Evolutionary conservation across 1,140 invertebrate species (phyloP), one percentile per base, ranked within the genome.

Genomic region (Drosophila setifemur): DNA sequence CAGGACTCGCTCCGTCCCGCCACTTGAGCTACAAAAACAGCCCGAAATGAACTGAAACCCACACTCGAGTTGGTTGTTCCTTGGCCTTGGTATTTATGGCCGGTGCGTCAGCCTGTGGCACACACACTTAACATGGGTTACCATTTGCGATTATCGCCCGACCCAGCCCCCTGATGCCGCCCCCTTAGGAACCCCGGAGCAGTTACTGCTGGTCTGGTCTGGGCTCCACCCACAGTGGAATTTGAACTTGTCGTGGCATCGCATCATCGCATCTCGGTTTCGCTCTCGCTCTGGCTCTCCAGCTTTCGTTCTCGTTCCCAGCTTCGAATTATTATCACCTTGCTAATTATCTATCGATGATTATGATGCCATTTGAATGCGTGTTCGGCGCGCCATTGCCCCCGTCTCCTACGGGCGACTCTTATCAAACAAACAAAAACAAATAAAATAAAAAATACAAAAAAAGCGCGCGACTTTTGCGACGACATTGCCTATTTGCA

Each of bases 281-380:
- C n/a, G n/a, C n/a, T 12, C 11, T 12, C 44, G 42, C 47, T 67
- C 43, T 25, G 37, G 35, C 54, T 16, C 33, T 12, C 64, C 25
- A n/a, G 60, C 60, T 47, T 47, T 68, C 76, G 42, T 39, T 72
- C 54, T 73, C 49, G 53, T 45, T 52, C 64, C 48, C 75, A 44
- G 54, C 54, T 78, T 44, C 48, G 43, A 68, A 26, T 69, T 67
- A 85, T 83, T 83, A 83, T 83, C 78, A 83, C 74, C 64, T 64
- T 55, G 49, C 78, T 79, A 85, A 83, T 83, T 83, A 83, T 85
- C 78, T 83, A 79, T 83, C 74, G 73, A 83, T 82, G 78, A 67
- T 81, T 55, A 39, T 68, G 77, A 57, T 85, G 72, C 45, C 74
- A 73, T 73, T 49, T 64, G 40, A 74, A 83, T 60, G 61, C 47